Evolutionary conservation across 2,888 invertebrate genomes (phyloP), one percentile per base, ranked within the genome.

Genomic region (Bombylius discolor): DNA sequence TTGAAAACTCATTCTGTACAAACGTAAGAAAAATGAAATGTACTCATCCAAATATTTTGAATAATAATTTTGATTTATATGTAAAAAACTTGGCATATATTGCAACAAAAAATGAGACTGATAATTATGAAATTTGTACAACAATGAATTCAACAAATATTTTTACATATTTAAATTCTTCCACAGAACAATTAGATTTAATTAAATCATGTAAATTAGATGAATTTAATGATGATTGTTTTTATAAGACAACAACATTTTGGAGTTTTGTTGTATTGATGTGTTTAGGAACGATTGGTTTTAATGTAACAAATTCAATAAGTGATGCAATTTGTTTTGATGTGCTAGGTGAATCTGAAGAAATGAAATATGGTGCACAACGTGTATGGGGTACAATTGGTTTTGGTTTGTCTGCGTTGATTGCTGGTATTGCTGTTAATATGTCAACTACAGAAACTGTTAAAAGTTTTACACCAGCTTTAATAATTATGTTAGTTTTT

Each of bases 271-370:
- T 89, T 0, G 61, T 83, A 1, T 70, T 88, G 32, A 81, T 87
- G 78, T 83, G 84, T 48, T 61, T 86, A 3, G 89, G 89, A 36
- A 86, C 83, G 4, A 85, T 89, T 57, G 85, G 86, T 5, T 90
- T 85, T 67, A 90, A 89, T 69, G 91, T 94, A 0, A 82, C 85
- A 42, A 88, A 92, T 65, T 89, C 87, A 50, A 84, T 94, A 46
- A 87, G 89, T 46, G 95, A 95, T 71, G 91, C 93, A 1, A 85
- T 94, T 39, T 91, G 92, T 69, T 93, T 93, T 67, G 89, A 93
- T 71, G 81, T 90, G 33, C 77, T 95, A 46, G 89, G 88, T 13
- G 79, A 82, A 5, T 80, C 82, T 0, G 78, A 81, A 13, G 81
- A 85, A 54, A 79, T 80, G 62, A 78, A 79, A 56, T 90, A 89